phyloP scores from a whole-genome alignment of 1,140 invertebrate species.

The Triops longicaudatus region DNA sequence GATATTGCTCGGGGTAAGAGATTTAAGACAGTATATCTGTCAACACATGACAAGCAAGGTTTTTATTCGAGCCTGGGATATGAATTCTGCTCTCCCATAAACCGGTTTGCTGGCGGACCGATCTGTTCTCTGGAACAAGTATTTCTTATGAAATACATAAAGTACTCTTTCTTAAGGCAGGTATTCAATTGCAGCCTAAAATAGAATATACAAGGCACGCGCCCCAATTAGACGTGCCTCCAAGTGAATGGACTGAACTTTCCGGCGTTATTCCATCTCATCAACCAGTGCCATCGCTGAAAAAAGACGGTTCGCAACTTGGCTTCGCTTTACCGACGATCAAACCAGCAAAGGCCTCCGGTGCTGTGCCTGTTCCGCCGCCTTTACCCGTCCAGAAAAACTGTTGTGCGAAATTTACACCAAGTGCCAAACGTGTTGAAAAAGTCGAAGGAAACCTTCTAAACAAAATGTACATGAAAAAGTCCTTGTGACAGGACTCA shows the following conservation, averaged over 20 bases:
- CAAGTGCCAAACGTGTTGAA: not conserved
- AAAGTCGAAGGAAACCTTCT: not conserved
- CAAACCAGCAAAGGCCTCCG: not conserved
- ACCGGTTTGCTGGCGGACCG: conserved; percentile 1
- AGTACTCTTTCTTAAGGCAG: no score
- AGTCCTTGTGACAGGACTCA: not conserved
- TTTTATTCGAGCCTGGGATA: conserved; percentile 27
- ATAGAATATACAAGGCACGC: no score
- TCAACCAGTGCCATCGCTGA: no score
- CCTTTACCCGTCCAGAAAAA: not conserved
- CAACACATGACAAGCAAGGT: conserved; percentile 28
- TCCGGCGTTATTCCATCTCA: no score
- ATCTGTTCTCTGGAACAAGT: not conserved
- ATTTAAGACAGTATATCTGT: conserved; percentile 24
- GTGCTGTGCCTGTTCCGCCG: not conserved
- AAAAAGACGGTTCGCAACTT: no score
- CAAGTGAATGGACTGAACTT: no score
- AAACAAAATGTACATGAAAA: not conserved
- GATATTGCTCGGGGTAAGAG: not conserved
- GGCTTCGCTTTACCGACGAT: not conserved
- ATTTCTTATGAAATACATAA: not conserved
- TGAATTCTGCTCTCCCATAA: conserved; percentile 25
- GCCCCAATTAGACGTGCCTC: no score
- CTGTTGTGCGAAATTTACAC: no score
- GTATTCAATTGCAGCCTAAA: no score